Evolutionary conservation across 2,888 invertebrate genomes (phyloP), one percentile per base, ranked within the genome.

Genomic region (Aquatica leii): DNA sequence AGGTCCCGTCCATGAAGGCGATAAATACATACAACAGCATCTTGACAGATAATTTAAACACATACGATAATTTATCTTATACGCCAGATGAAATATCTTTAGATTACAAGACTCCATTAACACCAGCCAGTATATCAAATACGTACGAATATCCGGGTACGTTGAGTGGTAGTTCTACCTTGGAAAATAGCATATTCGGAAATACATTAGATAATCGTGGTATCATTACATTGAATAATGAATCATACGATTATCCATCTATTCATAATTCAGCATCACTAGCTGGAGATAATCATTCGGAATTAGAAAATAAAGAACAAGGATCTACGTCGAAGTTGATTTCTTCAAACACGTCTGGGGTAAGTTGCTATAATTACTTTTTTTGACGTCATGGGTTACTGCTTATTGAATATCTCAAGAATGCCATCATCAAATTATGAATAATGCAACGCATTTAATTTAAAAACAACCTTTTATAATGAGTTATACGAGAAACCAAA

Each of bases 11-110:
- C 6, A 70, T 78, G 65, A 72, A 76, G 59, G 81, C 80, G 21
- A 77, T 81, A 54, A 74, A 75, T 59, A 78, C 78, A 56, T 81
- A 81, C 75, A 78, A 80, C 72, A 80, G 79, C 66, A 71, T 80
- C 15, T 73, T 77, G 9, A 71, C 73, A n/a, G 69, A 62, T n/a
- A 67, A 67, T 54, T 59, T 53, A 34, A 66, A 58, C 43, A 65
- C 71, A 4, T 68, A 70, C 63, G 76, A 76, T 18, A 76, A 77
- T 67, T 67, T 73, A 35, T 74, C 70, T 35, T 77, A 76, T 61
- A 73, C 77, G 34, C 73, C 76, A 20, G 75, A 75, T 52, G 70
- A 70, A 51, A 67, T 68, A 41, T 55, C 54, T 2, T 59, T 59
- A 18, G 59, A 60, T 5, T 64, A 60, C 34, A 59, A 57, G 18